A percentile compares a stretch with the other conserved stretches of the same genome.
Conservation (phyloP, 2,797 vertebrate species). For the Xyrichtys novacula region DNA sequence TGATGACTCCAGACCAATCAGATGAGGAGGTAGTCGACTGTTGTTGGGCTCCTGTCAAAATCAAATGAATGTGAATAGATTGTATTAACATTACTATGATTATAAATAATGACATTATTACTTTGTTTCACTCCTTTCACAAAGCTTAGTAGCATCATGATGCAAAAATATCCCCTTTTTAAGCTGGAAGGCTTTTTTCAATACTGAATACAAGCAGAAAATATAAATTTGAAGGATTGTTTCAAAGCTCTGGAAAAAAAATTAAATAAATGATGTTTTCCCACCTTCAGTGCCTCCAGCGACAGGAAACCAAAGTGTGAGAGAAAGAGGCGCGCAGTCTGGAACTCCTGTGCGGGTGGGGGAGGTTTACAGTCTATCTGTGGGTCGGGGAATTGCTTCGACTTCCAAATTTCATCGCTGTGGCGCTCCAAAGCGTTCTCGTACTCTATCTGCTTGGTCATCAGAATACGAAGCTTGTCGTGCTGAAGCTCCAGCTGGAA, state of each 20-base stretch:
- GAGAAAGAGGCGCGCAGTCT: conserved; percentile 95
- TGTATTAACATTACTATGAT: not conserved
- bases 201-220: conserved; percentile 2
- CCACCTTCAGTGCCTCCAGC: conserved; percentile 94
- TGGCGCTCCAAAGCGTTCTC: conserved; percentile 89
- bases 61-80: not conserved
- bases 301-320: conserved; percentile 97
- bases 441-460: conserved; percentile 94
- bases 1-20: conserved; percentile 94
- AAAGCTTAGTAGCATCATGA: not conserved
- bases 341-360: conserved; percentile 93
- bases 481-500: conserved; percentile 93
- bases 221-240: not conserved
- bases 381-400: conserved; percentile 91
- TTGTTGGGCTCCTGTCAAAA: conserved; percentile 90
- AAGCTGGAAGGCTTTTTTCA: not conserved
- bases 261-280: not conserved
- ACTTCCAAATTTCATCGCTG: conserved; percentile 89
- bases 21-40: conserved; percentile 97
- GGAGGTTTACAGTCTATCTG: conserved; percentile 93
- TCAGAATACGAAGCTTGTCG: conserved; percentile 90
- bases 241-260: not conserved
- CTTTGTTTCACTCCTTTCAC: not conserved
- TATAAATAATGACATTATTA: not conserved
- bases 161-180: not conserved